These are phyloP conservation scores for Calonectris borealis DNA, from an alignment of 2,113 vertebrate species.

Conservation along the genomic window DNA sequence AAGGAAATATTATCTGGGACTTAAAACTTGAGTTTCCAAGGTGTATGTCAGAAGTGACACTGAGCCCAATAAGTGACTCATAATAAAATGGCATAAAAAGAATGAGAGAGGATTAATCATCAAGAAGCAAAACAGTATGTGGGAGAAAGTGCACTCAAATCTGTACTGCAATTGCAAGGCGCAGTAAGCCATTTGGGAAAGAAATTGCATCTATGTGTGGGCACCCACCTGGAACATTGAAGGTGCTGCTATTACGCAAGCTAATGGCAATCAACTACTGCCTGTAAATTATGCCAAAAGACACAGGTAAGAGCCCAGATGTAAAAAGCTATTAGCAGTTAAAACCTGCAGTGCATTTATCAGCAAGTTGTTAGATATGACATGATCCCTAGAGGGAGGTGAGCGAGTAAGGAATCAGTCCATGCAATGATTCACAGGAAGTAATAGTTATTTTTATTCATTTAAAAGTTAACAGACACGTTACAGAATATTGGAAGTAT, in stretches of 20 bases:
- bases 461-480: background rate
- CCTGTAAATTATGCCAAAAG: slow-evolving; percentile 3
- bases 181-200: background rate
- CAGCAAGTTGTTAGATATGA: background rate
- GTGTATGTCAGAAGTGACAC: slow-evolving; percentile 4
- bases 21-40: slow-evolving; percentile 17
- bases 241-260: slow-evolving; percentile 31
- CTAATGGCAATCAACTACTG: slow-evolving; percentile 1
- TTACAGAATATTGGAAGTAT: background rate
- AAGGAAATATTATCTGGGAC: background rate
- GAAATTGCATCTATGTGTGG: slow-evolving; percentile 15
- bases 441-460: slow-evolving; percentile 18
- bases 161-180: slow-evolving; percentile 1
- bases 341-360: background rate
- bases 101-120: slow-evolving; percentile 62
- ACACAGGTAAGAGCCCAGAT: background rate
- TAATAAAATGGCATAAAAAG: background rate
- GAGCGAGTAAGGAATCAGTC: background rate
- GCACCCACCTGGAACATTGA: slow-evolving; percentile 13
- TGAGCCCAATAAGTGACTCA: slow-evolving; percentile 36
- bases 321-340: background rate
- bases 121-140: slow-evolving; percentile 42
- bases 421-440: slow-evolving; percentile 41
- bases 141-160: slow-evolving; percentile 37
- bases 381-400: background rate